phyloP scores from a whole-genome alignment of 2,888 invertebrate species.

The Pseudococcus longispinus region DNA sequence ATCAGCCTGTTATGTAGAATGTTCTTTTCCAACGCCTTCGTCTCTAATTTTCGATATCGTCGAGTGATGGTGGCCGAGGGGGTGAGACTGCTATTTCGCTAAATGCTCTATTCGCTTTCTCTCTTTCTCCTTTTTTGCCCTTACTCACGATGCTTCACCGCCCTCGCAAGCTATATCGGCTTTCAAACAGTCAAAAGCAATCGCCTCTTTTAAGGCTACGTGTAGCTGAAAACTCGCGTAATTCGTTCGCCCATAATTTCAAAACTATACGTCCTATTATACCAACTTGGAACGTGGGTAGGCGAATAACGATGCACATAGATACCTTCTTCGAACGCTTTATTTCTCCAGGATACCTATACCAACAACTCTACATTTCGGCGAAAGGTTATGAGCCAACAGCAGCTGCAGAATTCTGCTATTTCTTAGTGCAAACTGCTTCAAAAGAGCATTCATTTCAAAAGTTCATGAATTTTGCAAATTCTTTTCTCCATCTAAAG shows the following conservation, averaged over 20 bases:
- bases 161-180: background rate
- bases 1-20: background rate
- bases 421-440: too few species aligned
- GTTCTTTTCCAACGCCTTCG: slow-evolving; percentile 3
- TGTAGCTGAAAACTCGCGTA: background rate
- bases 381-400: too few species aligned
- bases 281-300: too few species aligned
- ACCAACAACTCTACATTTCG: too few species aligned
- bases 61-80: background rate
- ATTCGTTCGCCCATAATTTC: background rate
- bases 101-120: background rate
- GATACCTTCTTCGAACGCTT: too few species aligned
- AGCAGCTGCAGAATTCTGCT: too few species aligned
- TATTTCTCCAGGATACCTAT: too few species aligned
- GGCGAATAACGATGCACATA: too few species aligned
- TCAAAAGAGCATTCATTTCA: too few species aligned
- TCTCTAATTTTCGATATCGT: background rate
- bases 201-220: background rate
- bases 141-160: too few species aligned
- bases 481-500: too few species aligned
- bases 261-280: background rate
- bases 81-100: background rate
- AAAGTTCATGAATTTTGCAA: too few species aligned
- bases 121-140: background rate
- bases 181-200: background rate